Evolutionary conservation across 2,888 invertebrate genomes (phyloP).

Genomic region (Frankliniella intonsa): DNA sequence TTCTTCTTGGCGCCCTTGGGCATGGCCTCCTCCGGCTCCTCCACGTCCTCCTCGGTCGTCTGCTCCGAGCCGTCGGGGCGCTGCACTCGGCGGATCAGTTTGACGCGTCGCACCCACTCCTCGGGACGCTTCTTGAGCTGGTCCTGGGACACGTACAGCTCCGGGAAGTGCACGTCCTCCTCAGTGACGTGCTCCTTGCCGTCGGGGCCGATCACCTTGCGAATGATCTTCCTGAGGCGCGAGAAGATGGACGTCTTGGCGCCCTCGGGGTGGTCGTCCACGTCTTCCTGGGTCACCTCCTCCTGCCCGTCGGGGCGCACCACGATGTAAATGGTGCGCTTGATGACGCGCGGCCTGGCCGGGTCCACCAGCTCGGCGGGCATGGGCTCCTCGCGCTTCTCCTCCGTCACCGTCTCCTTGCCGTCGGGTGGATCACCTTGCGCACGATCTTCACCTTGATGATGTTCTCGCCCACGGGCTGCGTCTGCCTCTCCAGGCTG

Average conservation of each 20-base stretch:
- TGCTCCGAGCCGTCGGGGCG: not conserved
- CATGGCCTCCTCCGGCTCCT: not conserved
- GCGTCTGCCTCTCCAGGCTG: not conserved
- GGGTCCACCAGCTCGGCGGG: not conserved
- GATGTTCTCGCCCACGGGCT: not conserved
- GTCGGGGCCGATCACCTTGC: not conserved
- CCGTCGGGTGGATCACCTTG: not conserved
- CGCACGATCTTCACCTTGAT: not conserved
- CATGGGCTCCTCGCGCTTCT: not conserved
- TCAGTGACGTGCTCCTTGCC: not conserved
- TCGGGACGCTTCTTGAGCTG: not conserved
- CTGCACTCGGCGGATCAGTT: not conserved
- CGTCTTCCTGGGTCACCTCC: not conserved
- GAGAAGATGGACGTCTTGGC: not conserved
- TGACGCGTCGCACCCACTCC: not conserved
- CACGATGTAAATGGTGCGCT: not conserved
- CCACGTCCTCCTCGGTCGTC: not conserved
- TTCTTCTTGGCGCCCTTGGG: constrained; percentile 1
- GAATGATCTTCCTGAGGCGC: not conserved
- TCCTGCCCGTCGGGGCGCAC: not conserved
- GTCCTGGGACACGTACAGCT: not conserved
- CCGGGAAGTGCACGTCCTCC: not conserved
- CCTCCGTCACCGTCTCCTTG: not conserved
- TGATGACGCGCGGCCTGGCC: not conserved
- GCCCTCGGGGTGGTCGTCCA: not conserved